Evolutionary conservation across 2,888 invertebrate genomes (phyloP).

Genomic region (Orgyia antiqua): DNA sequence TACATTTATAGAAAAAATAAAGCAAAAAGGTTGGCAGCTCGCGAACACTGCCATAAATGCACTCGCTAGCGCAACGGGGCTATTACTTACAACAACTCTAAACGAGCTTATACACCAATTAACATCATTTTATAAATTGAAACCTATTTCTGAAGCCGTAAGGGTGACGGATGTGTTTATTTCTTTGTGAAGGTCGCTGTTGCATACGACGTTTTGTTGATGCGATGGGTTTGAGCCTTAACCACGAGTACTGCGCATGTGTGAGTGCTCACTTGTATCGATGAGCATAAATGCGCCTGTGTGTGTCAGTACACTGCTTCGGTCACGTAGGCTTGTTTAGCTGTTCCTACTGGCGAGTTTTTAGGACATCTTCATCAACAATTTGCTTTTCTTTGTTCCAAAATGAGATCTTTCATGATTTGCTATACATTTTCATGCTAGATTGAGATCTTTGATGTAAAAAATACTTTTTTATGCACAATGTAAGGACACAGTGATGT

Average conservation of each 20-base stretch:
- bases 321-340: constrained; percentile 72
- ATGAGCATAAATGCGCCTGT: constrained; percentile 35
- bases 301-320: constrained; percentile 58
- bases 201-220: constrained; percentile 37
- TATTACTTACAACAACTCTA: constrained; percentile 34
- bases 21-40: constrained; percentile 65
- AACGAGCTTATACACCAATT: constrained; percentile 30
- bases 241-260: constrained; percentile 44
- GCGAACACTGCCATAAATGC: constrained; percentile 70
- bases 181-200: constrained; percentile 73
- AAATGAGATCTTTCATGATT: constrained; percentile 7
- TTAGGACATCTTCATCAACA: constrained; percentile 40
- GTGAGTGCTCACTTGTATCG: constrained; percentile 42
- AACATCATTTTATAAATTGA: constrained; percentile 23
- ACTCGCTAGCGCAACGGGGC: constrained; percentile 73
- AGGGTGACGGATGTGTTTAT: constrained; percentile 48
- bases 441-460: neutral
- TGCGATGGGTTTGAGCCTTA: constrained; percentile 41
- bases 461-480: neutral
- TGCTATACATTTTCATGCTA: constrained; percentile 4
- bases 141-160: constrained; percentile 27
- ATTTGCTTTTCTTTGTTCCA: constrained; percentile 43
- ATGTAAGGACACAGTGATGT: neutral
- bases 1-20: constrained; percentile 39
- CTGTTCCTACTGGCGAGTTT: constrained; percentile 40